phyloP scores from a whole-genome alignment of 2,797 vertebrate genomes.

The Gallinago stenura region DNA sequence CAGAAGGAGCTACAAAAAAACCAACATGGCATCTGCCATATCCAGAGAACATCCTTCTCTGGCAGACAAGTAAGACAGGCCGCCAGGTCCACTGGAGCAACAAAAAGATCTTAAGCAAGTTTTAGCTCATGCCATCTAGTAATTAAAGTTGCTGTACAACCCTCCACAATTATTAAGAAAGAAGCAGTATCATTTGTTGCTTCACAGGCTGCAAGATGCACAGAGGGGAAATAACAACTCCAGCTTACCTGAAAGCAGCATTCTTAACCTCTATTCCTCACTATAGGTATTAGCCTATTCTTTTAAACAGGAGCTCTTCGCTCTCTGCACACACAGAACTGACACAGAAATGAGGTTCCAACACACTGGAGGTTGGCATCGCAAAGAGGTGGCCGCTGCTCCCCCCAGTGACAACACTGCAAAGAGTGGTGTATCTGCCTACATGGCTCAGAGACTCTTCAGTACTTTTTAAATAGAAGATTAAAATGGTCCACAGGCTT shows the following conservation, averaged over 20 bases:
- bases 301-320: not conserved
- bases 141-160: not conserved
- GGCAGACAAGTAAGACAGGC: not conserved
- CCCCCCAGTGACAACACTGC: not conserved
- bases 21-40: not conserved
- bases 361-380: not conserved
- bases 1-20: not conserved
- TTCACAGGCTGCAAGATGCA: not conserved
- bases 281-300: not conserved
- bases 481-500: not conserved
- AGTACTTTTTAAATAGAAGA: slow-evolving; percentile 23
- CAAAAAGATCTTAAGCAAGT: not conserved
- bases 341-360: not conserved
- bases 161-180: not conserved
- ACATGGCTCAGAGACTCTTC: not conserved
- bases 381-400: not conserved
- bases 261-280: not conserved
- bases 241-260: not conserved
- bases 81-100: not conserved
- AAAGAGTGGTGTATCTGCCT: not conserved
- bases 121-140: not conserved
- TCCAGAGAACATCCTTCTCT: not conserved
- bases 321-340: not conserved
- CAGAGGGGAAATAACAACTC: not conserved
- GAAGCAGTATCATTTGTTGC: not conserved